phyloP scores from a whole-genome alignment of 1,140 invertebrate genomes.

The Magallana angulata region DNA sequence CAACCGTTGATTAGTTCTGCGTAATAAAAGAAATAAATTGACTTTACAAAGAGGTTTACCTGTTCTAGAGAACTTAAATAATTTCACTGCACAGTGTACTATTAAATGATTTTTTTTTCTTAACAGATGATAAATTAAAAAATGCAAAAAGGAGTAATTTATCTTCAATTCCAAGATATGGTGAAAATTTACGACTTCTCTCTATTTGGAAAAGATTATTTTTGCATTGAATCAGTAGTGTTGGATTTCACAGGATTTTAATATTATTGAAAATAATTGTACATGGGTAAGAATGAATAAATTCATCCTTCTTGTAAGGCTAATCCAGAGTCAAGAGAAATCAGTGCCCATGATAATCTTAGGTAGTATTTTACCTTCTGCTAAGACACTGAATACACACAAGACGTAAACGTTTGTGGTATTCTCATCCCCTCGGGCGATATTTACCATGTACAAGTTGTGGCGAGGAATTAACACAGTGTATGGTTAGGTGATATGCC shows the following conservation, averaged over 20 bases:
- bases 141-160: too few species aligned
- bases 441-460: constrained; percentile 33
- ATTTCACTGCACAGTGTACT: too few species aligned
- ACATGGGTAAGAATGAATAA: background rate
- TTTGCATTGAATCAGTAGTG: background rate
- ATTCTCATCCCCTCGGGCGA: constrained; percentile 2
- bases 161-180: background rate
- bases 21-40: too few species aligned
- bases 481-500: background rate
- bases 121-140: background rate
- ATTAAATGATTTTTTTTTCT: background rate
- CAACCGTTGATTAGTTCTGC: too few species aligned
- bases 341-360: background rate
- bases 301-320: background rate
- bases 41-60: too few species aligned
- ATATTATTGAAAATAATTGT: constrained; percentile 18
- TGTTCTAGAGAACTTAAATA: too few species aligned
- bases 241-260: constrained; percentile 16
- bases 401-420: background rate
- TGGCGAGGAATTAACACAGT: background rate
- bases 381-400: constrained; percentile 30
- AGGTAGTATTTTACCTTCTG: background rate
- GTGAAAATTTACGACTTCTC: background rate
- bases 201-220: background rate
- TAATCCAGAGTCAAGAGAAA: background rate